Evolutionary conservation across 2,797 vertebrate species (phyloP).

Genomic region (Nyctalus aviator): DNA sequence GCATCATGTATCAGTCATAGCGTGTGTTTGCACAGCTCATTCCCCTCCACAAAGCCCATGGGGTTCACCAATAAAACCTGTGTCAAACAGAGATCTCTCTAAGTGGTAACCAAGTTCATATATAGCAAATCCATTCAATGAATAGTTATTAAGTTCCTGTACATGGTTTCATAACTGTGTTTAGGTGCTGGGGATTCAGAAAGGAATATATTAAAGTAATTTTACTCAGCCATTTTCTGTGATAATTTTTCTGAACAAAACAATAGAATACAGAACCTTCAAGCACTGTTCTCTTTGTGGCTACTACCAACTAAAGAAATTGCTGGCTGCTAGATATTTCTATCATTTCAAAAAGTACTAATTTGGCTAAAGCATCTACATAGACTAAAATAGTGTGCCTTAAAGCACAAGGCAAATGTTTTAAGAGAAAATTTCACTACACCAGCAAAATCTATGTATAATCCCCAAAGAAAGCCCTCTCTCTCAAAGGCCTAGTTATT

Average conservation of each 20-base stretch:
- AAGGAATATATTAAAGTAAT: neutral
- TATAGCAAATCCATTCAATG: neutral
- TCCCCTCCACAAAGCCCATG: neutral
- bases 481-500: slow-evolving; percentile 44
- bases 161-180: neutral
- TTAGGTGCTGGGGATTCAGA: neutral
- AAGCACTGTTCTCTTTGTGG: neutral
- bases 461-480: slow-evolving; percentile 16
- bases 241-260: slow-evolving; percentile 4
- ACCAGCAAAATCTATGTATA: slow-evolving; percentile 18
- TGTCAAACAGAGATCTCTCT: neutral
- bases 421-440: slow-evolving; percentile 28
- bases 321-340: neutral
- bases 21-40: neutral
- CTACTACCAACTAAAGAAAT: slow-evolving; percentile 34
- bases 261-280: neutral
- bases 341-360: slow-evolving; percentile 40
- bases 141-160: neutral
- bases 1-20: neutral
- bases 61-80: neutral
- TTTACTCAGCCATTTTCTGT: slow-evolving; percentile 34
- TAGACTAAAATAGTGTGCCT: slow-evolving; percentile 24
- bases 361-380: slow-evolving; percentile 43
- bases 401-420: slow-evolving; percentile 46
- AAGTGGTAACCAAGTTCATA: neutral